phyloP scores from a whole-genome alignment of 2,113 vertebrate genomes.

The Eubucco bourcierii region DNA sequence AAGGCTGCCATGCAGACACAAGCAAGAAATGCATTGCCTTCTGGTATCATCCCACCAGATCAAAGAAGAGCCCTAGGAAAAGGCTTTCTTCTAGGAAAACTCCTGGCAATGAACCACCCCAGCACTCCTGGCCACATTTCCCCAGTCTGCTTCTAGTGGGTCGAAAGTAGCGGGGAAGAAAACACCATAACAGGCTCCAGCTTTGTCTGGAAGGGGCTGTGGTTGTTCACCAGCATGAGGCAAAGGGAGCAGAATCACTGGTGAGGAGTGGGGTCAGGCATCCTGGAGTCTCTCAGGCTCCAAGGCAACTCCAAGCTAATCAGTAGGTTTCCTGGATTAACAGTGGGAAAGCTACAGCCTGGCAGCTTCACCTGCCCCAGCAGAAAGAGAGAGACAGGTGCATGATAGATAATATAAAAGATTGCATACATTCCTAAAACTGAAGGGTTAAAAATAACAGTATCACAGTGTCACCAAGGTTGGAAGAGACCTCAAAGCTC shows the following conservation, averaged over 20 bases:
- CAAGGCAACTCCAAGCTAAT: background rate
- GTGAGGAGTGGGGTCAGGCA: background rate
- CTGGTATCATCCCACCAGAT: fast-evolving
- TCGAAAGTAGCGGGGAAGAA: fast-evolving
- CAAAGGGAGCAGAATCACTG: background rate
- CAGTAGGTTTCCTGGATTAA: background rate
- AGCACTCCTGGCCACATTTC: background rate
- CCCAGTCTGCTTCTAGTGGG: background rate
- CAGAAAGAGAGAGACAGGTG: no score
- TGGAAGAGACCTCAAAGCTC: no score
- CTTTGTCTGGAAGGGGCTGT: background rate
- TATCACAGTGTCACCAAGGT: no score
- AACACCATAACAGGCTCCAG: fast-evolving
- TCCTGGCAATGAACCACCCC: fast-evolving
- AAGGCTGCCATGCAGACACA: background rate
- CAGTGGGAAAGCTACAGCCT: background rate
- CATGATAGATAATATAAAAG: no score
- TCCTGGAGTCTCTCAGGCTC: background rate
- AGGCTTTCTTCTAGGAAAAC: background rate
- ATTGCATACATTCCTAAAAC: no score
- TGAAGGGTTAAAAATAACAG: no score
- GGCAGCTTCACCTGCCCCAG: background rate
- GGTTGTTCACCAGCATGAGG: background rate
- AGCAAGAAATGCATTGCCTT: background rate
- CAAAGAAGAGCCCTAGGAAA: background rate